Conservation (phyloP, 1,140 invertebrate genomes). For the Muscidifurax raptorellus region DNA sequence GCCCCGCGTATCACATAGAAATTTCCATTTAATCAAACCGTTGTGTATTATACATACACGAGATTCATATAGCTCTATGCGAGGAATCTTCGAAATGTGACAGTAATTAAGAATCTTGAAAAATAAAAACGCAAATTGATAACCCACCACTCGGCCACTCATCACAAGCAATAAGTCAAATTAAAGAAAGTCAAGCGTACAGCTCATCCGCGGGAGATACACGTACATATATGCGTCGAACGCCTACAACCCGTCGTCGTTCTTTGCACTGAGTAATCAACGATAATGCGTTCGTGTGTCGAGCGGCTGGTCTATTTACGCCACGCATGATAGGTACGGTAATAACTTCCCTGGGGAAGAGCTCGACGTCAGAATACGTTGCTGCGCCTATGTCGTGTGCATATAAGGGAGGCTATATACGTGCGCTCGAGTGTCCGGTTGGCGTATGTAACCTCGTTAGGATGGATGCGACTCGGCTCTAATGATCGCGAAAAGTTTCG, state of each 20-base stretch:
- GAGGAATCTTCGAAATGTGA: not conserved
- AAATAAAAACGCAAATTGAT: not conserved
- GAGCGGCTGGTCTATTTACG: constrained; percentile 66
- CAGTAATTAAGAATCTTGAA: constrained; percentile 4
- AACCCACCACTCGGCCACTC: not conserved
- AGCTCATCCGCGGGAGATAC: no score
- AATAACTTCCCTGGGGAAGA: constrained; percentile 71
- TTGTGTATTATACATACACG: no score
- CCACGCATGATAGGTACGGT: constrained; percentile 69
- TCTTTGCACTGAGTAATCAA: constrained; percentile 68
- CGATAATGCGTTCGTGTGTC: constrained; percentile 68
- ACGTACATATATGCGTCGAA: constrained; percentile 54
- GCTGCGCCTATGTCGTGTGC: constrained; percentile 56
- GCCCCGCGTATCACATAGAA: no score
- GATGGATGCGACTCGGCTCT: not conserved
- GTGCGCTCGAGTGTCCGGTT: not conserved
- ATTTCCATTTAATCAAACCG: no score
- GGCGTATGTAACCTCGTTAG: constrained; percentile 21
- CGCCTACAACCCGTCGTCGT: not conserved
- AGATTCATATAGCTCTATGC: no score
- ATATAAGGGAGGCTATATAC: not conserved
- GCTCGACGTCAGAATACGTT: constrained; percentile 58
- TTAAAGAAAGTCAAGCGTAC: not conserved
- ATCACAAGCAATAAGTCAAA: not conserved
- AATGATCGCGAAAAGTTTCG: not conserved